Conservation (phyloP, 1,140 invertebrate species). For the Drosophila aff. region DNA sequence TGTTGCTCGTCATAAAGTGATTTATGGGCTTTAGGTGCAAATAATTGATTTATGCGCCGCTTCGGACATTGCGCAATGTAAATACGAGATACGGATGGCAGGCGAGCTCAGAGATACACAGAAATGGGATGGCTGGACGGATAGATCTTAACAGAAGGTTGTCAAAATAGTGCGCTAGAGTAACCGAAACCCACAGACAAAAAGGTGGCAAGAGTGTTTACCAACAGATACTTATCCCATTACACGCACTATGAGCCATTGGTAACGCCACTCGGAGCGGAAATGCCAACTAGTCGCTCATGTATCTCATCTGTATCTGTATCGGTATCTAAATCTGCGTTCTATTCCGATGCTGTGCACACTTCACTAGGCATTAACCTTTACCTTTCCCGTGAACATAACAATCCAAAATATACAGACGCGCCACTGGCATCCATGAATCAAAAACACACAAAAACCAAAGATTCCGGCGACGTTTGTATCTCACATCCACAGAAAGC, state of each 20-base stretch:
- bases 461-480: conserved; percentile 77
- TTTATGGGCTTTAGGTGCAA: conserved; percentile 74
- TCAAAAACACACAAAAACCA: conserved; percentile 66
- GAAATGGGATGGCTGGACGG: conserved; percentile 7
- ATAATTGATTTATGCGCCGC: conserved; percentile 75
- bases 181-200: not conserved
- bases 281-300: conserved; percentile 59
- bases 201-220: conserved; percentile 28
- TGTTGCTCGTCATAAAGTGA: conserved; percentile 67
- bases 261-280: conserved; percentile 65
- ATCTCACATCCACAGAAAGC: conserved; percentile 55
- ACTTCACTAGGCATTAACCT: conserved; percentile 82
- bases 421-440: conserved; percentile 67
- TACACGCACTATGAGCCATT: conserved; percentile 23
- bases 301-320: conserved; percentile 34
- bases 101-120: not conserved
- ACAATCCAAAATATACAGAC: conserved; percentile 52
- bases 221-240: conserved; percentile 28
- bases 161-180: not conserved
- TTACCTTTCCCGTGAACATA: conserved; percentile 71
- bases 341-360: conserved; percentile 70
- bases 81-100: conserved; percentile 20
- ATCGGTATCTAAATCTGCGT: conserved; percentile 29
- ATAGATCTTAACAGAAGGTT: conserved; percentile 8
- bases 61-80: conserved; percentile 40